Percentiles rank a stretch among this genome's conserved stretches.
Conservation (phyloP, 2,113 vertebrate genomes). For the Callionymus lyra region DNA sequence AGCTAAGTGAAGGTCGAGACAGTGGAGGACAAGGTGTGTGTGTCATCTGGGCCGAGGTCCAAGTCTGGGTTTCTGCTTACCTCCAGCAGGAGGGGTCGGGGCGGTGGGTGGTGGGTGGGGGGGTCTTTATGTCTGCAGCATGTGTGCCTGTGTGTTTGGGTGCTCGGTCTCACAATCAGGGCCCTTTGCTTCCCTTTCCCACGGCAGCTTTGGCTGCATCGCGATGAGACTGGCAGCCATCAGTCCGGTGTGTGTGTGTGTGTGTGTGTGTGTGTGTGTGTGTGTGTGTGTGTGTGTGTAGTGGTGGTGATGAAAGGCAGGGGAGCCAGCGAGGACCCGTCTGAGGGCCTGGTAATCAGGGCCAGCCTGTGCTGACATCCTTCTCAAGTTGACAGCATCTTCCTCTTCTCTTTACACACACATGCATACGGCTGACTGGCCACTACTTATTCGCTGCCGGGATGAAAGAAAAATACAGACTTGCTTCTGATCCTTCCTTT, state of each 20-base stretch:
- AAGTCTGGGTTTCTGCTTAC: slow-evolving; percentile 63
- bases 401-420: slow-evolving; percentile 82
- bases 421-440: slow-evolving; percentile 32
- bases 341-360: slow-evolving; percentile 89
- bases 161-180: slow-evolving; percentile 20
- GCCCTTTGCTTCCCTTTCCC: slow-evolving; percentile 36
- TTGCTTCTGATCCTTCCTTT: slow-evolving; percentile 17
- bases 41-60: slow-evolving; percentile 66
- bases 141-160: slow-evolving; percentile 20
- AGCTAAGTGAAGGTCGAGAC: slow-evolving; percentile 25
- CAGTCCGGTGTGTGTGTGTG: slow-evolving; percentile 60
- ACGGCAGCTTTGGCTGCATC: slow-evolving; percentile 53
- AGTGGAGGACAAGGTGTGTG: slow-evolving; percentile 37
- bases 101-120: slow-evolving; percentile 15
- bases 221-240: slow-evolving; percentile 75
- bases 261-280: slow-evolving; percentile 38
- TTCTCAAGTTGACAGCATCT: slow-evolving; percentile 91
- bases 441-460: slow-evolving; percentile 25
- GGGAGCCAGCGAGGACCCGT: slow-evolving; percentile 64
- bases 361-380: slow-evolving; percentile 86
- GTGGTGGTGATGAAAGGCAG: slow-evolving; percentile 85
- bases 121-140: slow-evolving; percentile 45
- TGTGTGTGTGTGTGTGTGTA: slow-evolving; percentile 33
- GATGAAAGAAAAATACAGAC: slow-evolving; percentile 10
- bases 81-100: too few species aligned